Evolutionary conservation across 2,888 invertebrate species (phyloP).

Genomic region (Lamellibrachia columna): DNA sequence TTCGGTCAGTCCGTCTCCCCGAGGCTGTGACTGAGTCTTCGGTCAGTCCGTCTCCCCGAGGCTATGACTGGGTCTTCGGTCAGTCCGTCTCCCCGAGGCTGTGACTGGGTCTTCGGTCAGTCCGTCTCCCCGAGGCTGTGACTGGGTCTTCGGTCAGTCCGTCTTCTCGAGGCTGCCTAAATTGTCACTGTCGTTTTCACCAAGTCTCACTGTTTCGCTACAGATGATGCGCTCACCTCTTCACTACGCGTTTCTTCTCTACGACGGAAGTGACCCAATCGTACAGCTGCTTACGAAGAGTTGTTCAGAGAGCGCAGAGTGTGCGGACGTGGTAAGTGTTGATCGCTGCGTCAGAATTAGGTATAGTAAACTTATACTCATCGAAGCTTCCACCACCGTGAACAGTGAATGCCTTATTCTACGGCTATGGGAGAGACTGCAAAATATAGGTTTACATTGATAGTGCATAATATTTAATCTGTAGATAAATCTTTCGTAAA

Average conservation of each 20-base stretch:
- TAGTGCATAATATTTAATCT: background rate
- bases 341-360: background rate
- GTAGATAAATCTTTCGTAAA: background rate
- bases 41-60: too few species aligned
- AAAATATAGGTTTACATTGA: background rate
- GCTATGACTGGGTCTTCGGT: too few species aligned
- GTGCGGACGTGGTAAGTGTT: constrained; percentile 27
- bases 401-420: too few species aligned
- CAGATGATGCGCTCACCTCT: constrained; percentile 26
- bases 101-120: too few species aligned
- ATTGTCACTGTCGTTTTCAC: background rate
- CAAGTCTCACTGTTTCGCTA: background rate
- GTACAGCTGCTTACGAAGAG: background rate
- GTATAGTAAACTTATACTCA: background rate
- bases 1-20: too few species aligned
- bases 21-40: too few species aligned
- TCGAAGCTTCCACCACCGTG: too few species aligned
- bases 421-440: background rate
- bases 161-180: background rate
- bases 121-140: too few species aligned
- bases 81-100: too few species aligned
- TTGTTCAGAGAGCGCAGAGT: constrained; percentile 19
- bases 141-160: too few species aligned
- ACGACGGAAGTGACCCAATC: background rate
- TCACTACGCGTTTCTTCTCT: constrained; percentile 26